These are phyloP conservation scores for Phenganax stokvisi DNA, from an alignment of 92 coral and sea anemone species.

Conservation along the genomic window DNA sequence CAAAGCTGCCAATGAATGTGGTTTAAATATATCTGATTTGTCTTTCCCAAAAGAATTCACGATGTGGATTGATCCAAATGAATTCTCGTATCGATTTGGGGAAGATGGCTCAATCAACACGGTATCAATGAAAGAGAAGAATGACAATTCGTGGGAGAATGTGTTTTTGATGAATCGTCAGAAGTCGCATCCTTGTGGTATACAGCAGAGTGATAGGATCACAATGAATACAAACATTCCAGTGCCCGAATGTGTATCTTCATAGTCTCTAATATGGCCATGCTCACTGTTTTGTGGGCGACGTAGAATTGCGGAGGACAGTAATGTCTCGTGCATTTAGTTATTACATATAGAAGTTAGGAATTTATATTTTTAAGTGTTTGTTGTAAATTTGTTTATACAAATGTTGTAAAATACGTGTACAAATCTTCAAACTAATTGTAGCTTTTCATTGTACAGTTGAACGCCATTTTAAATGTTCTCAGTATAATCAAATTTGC, in stretches of 20 bases:
- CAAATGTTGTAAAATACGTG: constrained; percentile 37
- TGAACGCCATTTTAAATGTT: neutral
- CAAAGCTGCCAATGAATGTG: constrained; percentile 75
- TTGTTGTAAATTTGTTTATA: constrained; percentile 39
- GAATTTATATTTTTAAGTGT: constrained; percentile 16
- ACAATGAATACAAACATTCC: constrained; percentile 26
- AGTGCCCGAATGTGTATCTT: constrained; percentile 37
- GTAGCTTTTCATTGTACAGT: constrained; percentile 12
- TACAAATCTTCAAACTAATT: constrained; percentile 1
- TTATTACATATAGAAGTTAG: constrained; percentile 4
- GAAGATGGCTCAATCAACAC: constrained; percentile 90
- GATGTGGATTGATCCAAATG: constrained; percentile 96
- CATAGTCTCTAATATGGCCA: constrained; percentile 11
- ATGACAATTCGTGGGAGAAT: constrained; percentile 26
- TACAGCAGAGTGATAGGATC: constrained; percentile 21
- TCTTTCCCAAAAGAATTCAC: constrained; percentile 89
- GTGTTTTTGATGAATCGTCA: constrained; percentile 33
- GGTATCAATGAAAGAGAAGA: constrained; percentile 56
- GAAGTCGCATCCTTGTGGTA: constrained; percentile 38
- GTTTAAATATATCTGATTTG: constrained; percentile 58
- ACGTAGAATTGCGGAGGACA: constrained; percentile 10
- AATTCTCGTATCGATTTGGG: constrained; percentile 90
- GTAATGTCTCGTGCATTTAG: constrained; percentile 18
- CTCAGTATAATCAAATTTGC: constrained; percentile 5
- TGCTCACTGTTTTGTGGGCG: neutral